phyloP scores from a whole-genome alignment of 2,888 invertebrate genomes.

The Spisula subtruncata region DNA sequence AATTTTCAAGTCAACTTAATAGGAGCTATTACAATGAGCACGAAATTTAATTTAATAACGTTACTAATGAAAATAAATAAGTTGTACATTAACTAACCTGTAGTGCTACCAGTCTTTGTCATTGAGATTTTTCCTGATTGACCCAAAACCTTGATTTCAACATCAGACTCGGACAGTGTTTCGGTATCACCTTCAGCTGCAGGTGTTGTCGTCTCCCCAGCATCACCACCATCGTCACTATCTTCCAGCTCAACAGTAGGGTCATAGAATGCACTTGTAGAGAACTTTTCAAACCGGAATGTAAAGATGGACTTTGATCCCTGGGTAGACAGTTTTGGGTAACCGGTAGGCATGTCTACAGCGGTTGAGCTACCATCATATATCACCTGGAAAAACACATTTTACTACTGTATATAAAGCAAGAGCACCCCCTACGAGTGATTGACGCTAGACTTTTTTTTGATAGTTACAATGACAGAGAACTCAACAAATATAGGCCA shows the following conservation, averaged over 20 bases:
- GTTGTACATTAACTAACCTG: not conserved
- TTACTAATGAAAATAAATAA: too few species aligned
- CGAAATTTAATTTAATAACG: too few species aligned
- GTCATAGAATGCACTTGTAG: constrained; percentile 57
- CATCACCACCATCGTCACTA: not conserved
- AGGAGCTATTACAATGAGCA: too few species aligned
- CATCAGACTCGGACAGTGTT: not conserved
- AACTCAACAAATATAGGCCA: too few species aligned
- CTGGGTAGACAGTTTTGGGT: constrained; percentile 45
- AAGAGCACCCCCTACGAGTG: too few species aligned
- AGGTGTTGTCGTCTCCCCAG: constrained; percentile 1
- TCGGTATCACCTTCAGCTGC: not conserved
- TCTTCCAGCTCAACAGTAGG: constrained; percentile 41
- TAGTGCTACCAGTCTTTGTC: not conserved
- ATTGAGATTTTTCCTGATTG: constrained; percentile 62
- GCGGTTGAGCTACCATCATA: constrained; percentile 44
- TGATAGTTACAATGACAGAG: too few species aligned
- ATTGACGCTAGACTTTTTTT: too few species aligned
- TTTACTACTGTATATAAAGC: too few species aligned
- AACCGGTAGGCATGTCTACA: constrained; percentile 55
- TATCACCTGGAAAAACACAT: constrained; percentile 40
- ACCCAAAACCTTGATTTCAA: constrained; percentile 41
- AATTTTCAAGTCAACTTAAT: too few species aligned
- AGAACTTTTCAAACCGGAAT: constrained; percentile 62
- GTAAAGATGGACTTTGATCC: constrained; percentile 52